phyloP scores from a whole-genome alignment of 2,888 invertebrate species.

The Thecophora atra region DNA sequence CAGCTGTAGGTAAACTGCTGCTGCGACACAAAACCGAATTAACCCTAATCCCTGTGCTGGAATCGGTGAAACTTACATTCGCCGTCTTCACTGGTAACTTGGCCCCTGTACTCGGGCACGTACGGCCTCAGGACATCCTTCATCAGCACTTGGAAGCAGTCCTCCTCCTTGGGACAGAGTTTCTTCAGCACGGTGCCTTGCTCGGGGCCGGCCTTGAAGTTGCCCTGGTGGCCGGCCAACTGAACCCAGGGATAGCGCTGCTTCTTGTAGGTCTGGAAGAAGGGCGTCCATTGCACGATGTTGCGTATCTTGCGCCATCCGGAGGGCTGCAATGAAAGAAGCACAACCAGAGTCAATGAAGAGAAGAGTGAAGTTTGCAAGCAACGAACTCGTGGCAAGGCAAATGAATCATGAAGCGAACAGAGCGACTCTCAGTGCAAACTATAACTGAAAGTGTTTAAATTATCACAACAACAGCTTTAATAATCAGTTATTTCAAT shows the following conservation, averaged over 20 bases:
- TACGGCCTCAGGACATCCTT: conserved; percentile 87
- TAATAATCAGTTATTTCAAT: background rate
- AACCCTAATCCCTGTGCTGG: background rate
- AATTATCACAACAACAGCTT: conserved; percentile 5
- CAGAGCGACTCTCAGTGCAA: too few species aligned
- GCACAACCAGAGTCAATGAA: conserved; percentile 40
- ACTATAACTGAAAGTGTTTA: too few species aligned
- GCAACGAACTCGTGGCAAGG: too few species aligned
- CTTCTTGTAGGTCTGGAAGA: conserved; percentile 96
- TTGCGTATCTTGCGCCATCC: conserved; percentile 94
- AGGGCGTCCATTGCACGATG: conserved; percentile 96
- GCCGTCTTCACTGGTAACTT: conserved; percentile 80
- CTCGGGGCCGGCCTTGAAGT: conserved; percentile 92
- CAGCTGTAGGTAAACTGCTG: conserved; percentile 81
- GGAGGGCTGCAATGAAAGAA: conserved; percentile 76
- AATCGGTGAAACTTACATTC: conserved; percentile 70
- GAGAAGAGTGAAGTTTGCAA: background rate
- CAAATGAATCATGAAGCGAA: too few species aligned
- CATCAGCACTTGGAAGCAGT: conserved; percentile 85
- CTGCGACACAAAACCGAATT: conserved; percentile 38
- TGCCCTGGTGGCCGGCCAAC: conserved; percentile 94
- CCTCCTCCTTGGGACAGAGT: conserved; percentile 86
- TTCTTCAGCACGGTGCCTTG: conserved; percentile 96
- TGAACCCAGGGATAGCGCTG: conserved; percentile 97
- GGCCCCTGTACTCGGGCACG: conserved; percentile 94